A percentile compares a stretch with the other conserved stretches of the same genome.
phyloP scores from a whole-genome alignment of 2,797 vertebrate species.

The Thripadectes ignobilis region DNA sequence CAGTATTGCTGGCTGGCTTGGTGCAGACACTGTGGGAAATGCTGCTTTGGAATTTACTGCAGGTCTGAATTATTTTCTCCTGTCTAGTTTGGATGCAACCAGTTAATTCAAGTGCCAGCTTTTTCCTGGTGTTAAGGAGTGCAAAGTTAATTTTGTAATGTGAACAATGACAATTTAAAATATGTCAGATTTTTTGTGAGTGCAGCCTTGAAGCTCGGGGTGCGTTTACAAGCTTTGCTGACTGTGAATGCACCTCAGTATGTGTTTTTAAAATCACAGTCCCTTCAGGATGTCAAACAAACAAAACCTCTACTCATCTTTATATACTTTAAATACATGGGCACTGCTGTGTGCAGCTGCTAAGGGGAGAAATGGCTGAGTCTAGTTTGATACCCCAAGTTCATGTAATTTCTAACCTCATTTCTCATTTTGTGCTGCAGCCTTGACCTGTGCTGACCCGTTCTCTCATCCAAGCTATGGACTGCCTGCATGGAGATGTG shows the following conservation, averaged over 20 bases:
- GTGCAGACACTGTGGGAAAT: not conserved
- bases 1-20: not conserved
- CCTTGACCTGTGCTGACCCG: not conserved
- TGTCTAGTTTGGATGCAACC: not conserved
- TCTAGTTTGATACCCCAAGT: not conserved
- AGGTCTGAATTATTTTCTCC: not conserved
- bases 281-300: not conserved
- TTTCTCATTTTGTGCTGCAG: not conserved
- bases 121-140: not conserved
- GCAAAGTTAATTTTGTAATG: not conserved
- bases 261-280: not conserved
- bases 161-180: not conserved
- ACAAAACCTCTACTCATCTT: not conserved
- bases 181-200: not conserved
- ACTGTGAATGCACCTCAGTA: not conserved
- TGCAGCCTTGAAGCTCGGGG: not conserved
- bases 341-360: not conserved
- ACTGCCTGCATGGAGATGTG: not conserved
- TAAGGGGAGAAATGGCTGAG: not conserved
- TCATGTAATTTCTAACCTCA: not conserved
- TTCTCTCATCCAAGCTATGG: not conserved
- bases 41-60: not conserved
- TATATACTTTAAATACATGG: rapidly evolving
- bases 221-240: not conserved
- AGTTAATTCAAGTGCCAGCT: not conserved